Base-by-base conservation (phyloP, 2,113 vertebrate genomes). In the Ancistrus triradiatus region DNA sequence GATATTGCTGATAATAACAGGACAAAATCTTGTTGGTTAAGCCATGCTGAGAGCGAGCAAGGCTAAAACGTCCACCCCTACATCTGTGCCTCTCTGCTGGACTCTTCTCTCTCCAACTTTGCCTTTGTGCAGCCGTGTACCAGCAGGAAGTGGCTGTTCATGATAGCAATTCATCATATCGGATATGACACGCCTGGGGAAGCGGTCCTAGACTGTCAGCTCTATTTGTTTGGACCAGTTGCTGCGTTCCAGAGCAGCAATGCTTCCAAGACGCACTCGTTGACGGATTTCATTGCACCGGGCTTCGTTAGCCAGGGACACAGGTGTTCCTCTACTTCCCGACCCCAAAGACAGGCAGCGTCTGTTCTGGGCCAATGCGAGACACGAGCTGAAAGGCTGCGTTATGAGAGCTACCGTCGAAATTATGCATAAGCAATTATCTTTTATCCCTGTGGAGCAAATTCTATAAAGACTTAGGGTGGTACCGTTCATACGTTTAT, bases 111-210 rank as follows among this genome's bases (percentile, higher is more conserved):
- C 59, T 33, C 43, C 7, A 19, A 38, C 11, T 43, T 57, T 21
- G 40, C 3, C 51, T 81, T 83, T 77, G 65, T 73, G 74, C 65
- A 67, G 77, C 24, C 44, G 11, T 18, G 46, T 43, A 59, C 27
- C 35, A 78, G 79, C 69, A 77, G 68, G 70, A 75, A 66, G 77
- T 62, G 17, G 14, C 78, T 71, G 17, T 44, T 69, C 72, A 59
- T 61, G 78, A 69, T 77, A 75, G 81, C 74, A 78, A 84, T 84
- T 78, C 80, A 84, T 85, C 81, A 84, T 56, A 63, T 73, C 69
- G 77, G 76, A 72, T 71, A 71, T 74, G 40, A 27, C 60, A 18
- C 65, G 65, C 66, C 42, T 6, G 2, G 64, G 46, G 70, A 62
- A 53, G 44, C 13, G 10, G 43, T 60, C 57, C 47, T 51, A 65